phyloP scores from a whole-genome alignment of 2,113 vertebrate species.

The Pimephales promelas region DNA sequence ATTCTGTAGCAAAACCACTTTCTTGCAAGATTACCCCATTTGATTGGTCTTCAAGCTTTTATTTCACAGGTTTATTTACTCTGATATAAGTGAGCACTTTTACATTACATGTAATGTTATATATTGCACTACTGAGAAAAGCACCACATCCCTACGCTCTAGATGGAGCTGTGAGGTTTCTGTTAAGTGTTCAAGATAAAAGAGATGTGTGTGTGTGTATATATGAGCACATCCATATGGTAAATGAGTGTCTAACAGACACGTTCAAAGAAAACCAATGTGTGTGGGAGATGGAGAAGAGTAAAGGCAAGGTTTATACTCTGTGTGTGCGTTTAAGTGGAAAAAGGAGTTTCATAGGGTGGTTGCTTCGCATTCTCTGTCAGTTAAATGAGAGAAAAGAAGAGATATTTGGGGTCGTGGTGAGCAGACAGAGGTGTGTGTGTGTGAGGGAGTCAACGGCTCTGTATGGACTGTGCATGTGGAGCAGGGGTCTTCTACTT shows the following conservation, averaged over 20 bases:
- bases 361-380: not conserved
- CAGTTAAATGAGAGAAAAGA: not conserved
- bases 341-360: not conserved
- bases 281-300: conserved; percentile 6
- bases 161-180: not conserved
- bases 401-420: conserved; percentile 1
- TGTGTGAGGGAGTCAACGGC: conserved; percentile 25
- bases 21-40: not conserved
- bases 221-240: conserved; percentile 29
- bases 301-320: not conserved
- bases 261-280: conserved; percentile 9
- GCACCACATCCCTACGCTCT: not conserved
- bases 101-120: not conserved
- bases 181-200: not conserved
- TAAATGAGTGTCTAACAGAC: conserved; percentile 1
- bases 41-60: not conserved
- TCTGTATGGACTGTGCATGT: not conserved
- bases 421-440: not conserved
- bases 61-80: not conserved
- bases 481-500: conserved; percentile 39
- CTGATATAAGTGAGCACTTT: not conserved
- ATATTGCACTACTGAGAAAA: not conserved
- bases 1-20: not conserved
- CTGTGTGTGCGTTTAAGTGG: not conserved
- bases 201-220: not conserved